Base-by-base conservation (phyloP, 2,113 vertebrate genomes). In the Solenodon paradoxus region DNA sequence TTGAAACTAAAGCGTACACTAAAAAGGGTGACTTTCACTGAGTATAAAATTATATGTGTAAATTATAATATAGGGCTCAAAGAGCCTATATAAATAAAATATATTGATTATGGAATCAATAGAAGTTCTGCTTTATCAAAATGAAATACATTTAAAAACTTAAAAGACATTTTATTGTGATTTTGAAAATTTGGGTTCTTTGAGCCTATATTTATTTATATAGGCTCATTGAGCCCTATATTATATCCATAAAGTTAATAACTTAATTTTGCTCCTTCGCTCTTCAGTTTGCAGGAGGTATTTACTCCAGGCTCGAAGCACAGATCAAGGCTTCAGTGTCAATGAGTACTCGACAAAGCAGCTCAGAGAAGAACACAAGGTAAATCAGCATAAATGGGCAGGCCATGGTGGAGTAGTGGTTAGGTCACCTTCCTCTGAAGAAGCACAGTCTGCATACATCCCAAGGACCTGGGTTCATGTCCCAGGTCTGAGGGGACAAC, bases 251-350 rank as follows among this genome's bases (percentile, higher is more conserved):
- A 38, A 71, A 11, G 47, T 15, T 92, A 94, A 83, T 92, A 12
- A 78, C 47, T 26, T 84, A 81, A 89, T 7, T 71, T 97, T 26
- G 2, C 40, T 47, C 63, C 81, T 95, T 80, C 97, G 71, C 15
- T 35, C 95, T 98, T 19, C 92, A 99, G 99, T 99, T 99, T 91
- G 98, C 99, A 86, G 99, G 99, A 84, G 98, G 99, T 63, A 99
- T 99, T 98, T 99, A 99, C 98, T 98, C 99, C 96, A 98, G 99
- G 85, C 98, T 99, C 6, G 99, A 99, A 98, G 98, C 98, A 32
- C 99, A 99, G 94, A 98, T 99, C 94, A 99, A 98, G 95, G 99
- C 98, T 74, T 95, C 98, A 0, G 98, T 98, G 2, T 99, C 99
- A 93, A 63, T 97, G 94, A 98, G 88, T 63, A 95, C 97, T 35